A percentile compares a stretch with the other conserved stretches of the same genome.
phyloP scores from a whole-genome alignment of 1,140 invertebrate species.

The Chironomus striatipennis region DNA sequence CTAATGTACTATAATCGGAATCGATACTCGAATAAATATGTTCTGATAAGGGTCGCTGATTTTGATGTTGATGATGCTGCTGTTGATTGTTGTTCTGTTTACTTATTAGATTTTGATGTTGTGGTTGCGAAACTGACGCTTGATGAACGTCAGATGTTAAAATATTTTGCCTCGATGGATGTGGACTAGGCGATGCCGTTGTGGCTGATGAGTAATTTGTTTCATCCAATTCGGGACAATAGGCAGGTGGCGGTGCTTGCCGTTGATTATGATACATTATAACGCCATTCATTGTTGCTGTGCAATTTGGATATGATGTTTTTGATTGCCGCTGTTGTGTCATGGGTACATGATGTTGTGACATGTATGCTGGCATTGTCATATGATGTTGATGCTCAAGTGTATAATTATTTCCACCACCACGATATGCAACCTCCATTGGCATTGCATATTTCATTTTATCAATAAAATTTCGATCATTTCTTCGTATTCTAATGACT shows the following conservation, averaged over 20 bases:
- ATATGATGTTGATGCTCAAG: constrained; percentile 50
- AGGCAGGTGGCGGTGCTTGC: constrained; percentile 41
- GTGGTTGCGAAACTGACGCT: background rate
- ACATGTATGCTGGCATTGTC: constrained; percentile 45
- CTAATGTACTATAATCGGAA: constrained; percentile 57
- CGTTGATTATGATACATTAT: constrained; percentile 28
- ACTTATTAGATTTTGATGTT: background rate
- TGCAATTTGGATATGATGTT: background rate
- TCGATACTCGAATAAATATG: constrained; percentile 83
- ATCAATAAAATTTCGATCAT: constrained; percentile 85
- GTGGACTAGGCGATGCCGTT: constrained; percentile 52
- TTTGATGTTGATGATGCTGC: constrained; percentile 27
- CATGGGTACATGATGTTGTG: constrained; percentile 41
- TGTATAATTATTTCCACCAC: constrained; percentile 50
- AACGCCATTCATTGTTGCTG: background rate
- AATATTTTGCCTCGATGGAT: constrained; percentile 34
- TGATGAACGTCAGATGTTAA: constrained; percentile 11
- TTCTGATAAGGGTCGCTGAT: constrained; percentile 62
- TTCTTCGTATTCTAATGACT: constrained; percentile 72
- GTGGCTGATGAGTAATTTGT: constrained; percentile 54
- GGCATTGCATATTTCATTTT: constrained; percentile 81
- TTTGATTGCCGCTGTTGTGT: constrained; percentile 40
- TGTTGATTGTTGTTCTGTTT: constrained; percentile 18
- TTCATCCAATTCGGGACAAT: constrained; percentile 46
- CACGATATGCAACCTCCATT: constrained; percentile 46